Percentiles rank a stretch among this genome's conserved stretches.
phyloP scores from a whole-genome alignment of 2,888 invertebrate genomes.

The Seira musarum region DNA sequence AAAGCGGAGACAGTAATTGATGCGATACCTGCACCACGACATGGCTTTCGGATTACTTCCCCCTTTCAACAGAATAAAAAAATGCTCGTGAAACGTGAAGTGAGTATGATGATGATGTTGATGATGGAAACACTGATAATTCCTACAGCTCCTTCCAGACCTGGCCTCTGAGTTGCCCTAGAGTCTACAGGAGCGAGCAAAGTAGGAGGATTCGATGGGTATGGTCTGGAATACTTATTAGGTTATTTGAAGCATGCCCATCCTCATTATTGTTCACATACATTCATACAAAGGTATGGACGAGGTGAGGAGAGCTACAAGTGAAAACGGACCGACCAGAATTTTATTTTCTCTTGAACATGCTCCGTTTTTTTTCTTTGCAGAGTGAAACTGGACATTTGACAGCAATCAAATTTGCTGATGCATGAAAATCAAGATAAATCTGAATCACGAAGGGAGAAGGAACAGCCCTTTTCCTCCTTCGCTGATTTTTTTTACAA shows the following conservation, averaged over 20 bases:
- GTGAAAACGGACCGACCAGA: background rate
- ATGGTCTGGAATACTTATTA: slow-evolving; percentile 4
- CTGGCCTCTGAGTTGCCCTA: too few relatives aligned
- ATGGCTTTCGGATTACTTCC: slow-evolving; percentile 16
- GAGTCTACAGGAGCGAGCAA: too few relatives aligned
- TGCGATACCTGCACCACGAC: slow-evolving; percentile 32
- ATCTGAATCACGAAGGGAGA: background rate
- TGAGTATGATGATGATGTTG: background rate
- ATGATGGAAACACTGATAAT: background rate
- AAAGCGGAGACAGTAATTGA: slow-evolving; percentile 55
- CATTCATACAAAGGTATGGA: too few relatives aligned
- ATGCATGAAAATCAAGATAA: slow-evolving; percentile 19
- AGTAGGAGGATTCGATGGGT: slow-evolving; percentile 1
- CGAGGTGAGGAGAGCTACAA: slow-evolving; percentile 22
- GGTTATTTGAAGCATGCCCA: background rate
- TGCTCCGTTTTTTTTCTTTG: too few relatives aligned
- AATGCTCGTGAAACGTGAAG: background rate
- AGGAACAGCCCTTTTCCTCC: background rate
- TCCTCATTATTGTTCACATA: background rate
- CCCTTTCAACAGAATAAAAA: slow-evolving; percentile 9
- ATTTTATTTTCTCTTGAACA: too few relatives aligned
- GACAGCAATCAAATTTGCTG: background rate
- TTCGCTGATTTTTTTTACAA: background rate
- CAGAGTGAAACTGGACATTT: too few relatives aligned
- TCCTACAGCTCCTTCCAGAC: background rate